Conservation (phyloP, 2,888 invertebrate species). For the Tipula confusa region DNA sequence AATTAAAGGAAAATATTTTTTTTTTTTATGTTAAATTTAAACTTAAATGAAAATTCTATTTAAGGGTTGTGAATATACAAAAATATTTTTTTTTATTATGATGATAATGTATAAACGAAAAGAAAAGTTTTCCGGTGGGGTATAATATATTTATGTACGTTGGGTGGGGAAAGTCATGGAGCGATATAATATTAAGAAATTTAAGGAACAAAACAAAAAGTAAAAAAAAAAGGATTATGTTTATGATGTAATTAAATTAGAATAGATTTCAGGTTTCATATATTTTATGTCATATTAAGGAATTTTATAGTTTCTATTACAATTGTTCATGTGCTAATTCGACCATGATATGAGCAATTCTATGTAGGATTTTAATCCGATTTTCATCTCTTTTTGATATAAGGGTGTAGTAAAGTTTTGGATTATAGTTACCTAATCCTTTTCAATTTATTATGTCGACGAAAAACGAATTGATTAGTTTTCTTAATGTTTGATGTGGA, state of each 20-base stretch:
- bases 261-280: not conserved
- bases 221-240: not conserved
- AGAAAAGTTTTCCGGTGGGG: not conserved
- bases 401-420: not conserved
- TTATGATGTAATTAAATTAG: constrained; percentile 20
- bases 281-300: not conserved
- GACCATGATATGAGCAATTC: not conserved
- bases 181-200: not conserved
- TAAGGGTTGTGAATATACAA: not conserved
- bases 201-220: not conserved
- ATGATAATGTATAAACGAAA: not conserved
- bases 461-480: not conserved
- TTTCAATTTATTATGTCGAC: not conserved
- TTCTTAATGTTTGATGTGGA: not conserved
- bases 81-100: not conserved
- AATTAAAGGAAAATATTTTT: not conserved
- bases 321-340: not conserved
- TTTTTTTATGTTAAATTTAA: not conserved
- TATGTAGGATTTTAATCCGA: not conserved
- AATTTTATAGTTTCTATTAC: not conserved
- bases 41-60: not conserved
- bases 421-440: not conserved
- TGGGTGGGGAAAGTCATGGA: not conserved
- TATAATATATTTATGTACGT: not conserved
- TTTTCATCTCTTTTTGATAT: not conserved